Base-by-base conservation (phyloP, 2,888 invertebrate genomes). In the Amiota minor region DNA sequence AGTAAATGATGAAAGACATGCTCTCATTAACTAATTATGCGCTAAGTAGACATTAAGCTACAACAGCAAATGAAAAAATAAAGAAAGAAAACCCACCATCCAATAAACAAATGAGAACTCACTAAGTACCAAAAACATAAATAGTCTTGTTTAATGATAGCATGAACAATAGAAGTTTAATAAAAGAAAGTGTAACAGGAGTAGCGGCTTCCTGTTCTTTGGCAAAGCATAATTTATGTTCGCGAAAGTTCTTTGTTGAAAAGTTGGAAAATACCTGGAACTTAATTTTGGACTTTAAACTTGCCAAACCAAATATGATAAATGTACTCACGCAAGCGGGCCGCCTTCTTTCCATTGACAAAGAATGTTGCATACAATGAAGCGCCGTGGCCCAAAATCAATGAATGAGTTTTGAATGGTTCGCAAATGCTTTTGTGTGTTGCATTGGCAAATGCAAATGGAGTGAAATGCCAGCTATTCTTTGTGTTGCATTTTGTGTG, bases 201-300 rank as follows among this genome's bases (percentile, higher is more conserved):
- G 12, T 6, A 1, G n/a, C 9, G 53, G 14, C 16, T n/a, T 6
- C n/a, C n/a, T 53, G 64, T 47, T 72, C 72, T 70, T 65, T 67
- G 74, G 65, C 67, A 50, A 73, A 56, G 50, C 55, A 79, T 83
- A 85, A 83, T 83, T 83, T 83, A 83, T 83, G 84, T 76, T 69
- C 84, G 79, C 83, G 82, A 83, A 83, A 83, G 83, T 85, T 84
- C 83, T 78, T 83, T 83, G 83, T 83, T 85, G 83, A 83, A 83
- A 85, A 83, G 82, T 83, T 83, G 84, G 84, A 35, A 85, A 83
- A 85, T 83, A 83, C 83, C 83, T 83, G 83, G 79, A 83, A 83
- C 85, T 83, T 83, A 83, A 82, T 81, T 82, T 82, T 85, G 85
- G 79, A 84, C 83, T 85, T 85, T 83, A 84, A 83, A 85, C 85